These are phyloP conservation scores for Ethmia dodecea DNA, from an alignment of 2,888 invertebrate genomes.

Conservation along the genomic window DNA sequence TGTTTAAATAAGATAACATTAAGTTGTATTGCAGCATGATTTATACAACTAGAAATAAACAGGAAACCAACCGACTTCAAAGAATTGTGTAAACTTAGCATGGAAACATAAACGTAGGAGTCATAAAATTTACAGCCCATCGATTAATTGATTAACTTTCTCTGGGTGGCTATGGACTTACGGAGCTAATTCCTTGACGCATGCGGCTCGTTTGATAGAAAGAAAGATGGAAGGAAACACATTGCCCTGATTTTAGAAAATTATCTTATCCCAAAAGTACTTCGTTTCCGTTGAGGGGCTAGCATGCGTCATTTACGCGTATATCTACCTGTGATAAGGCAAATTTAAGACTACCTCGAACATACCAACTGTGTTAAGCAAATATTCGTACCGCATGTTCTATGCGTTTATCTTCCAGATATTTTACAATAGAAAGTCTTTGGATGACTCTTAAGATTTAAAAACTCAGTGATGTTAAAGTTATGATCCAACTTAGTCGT, in stretches of 20 bases:
- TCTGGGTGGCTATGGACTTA: conserved; percentile 12
- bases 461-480: neutral
- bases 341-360: conserved; percentile 22
- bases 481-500: neutral
- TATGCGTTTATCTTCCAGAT: neutral
- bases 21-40: conserved; percentile 12
- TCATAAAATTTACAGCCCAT: conserved; percentile 21
- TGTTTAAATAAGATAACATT: conserved; percentile 5
- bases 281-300: too few species aligned
- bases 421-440: conserved; percentile 4
- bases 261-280: too few species aligned
- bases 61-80: conserved; percentile 32
- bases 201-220: conserved; percentile 18
- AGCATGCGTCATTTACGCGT: too few species aligned
- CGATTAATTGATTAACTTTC: conserved; percentile 16
- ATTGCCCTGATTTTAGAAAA: too few species aligned
- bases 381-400: conserved; percentile 28
- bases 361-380: conserved; percentile 35
- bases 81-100: conserved; percentile 21
- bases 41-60: conserved; percentile 24
- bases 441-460: conserved; percentile 6
- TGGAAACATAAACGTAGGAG: conserved; percentile 17
- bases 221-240: neutral
- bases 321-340: conserved; percentile 3
- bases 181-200: conserved; percentile 12